A percentile compares a stretch with the other conserved stretches of the same genome.
phyloP scores from a whole-genome alignment of 2,797 vertebrate species.

The Rhinogobio ventralis region DNA sequence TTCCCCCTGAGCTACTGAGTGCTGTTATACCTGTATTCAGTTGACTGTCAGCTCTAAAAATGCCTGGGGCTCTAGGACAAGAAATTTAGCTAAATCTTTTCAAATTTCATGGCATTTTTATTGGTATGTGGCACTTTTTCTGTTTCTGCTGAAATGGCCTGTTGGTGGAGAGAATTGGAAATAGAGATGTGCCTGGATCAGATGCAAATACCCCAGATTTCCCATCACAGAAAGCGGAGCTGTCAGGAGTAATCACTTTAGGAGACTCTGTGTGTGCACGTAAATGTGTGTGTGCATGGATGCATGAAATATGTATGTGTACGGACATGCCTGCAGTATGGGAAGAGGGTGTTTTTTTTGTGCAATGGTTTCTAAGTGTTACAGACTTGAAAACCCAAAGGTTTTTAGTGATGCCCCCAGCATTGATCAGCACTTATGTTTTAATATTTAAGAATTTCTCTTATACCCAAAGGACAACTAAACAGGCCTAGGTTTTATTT shows the following conservation, averaged over 20 bases:
- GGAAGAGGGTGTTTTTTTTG: neutral
- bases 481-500: neutral
- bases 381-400: neutral
- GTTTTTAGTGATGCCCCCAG: neutral
- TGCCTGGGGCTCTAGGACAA: slow-evolving; percentile 1
- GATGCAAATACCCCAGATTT: slow-evolving; percentile 32
- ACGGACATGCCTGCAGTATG: slow-evolving; percentile 13
- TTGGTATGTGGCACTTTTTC: slow-evolving; percentile 14
- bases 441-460: neutral
- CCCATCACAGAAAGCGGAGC: slow-evolving; percentile 41
- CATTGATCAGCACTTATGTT: neutral
- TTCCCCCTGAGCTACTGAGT: neutral
- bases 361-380: neutral
- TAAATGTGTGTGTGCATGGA: slow-evolving; percentile 8
- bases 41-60: slow-evolving; percentile 4
- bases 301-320: slow-evolving; percentile 5
- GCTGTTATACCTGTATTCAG: neutral
- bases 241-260: slow-evolving; percentile 52
- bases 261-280: neutral
- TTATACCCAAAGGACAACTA: neutral
- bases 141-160: slow-evolving; percentile 41
- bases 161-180: slow-evolving; percentile 16
- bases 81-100: slow-evolving; percentile 8
- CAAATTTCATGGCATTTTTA: slow-evolving; percentile 1
- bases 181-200: slow-evolving; percentile 9